These are phyloP conservation scores for Pongo pygmaeus DNA, from an alignment of 2,113 vertebrate species.

Conservation along the genomic window DNA sequence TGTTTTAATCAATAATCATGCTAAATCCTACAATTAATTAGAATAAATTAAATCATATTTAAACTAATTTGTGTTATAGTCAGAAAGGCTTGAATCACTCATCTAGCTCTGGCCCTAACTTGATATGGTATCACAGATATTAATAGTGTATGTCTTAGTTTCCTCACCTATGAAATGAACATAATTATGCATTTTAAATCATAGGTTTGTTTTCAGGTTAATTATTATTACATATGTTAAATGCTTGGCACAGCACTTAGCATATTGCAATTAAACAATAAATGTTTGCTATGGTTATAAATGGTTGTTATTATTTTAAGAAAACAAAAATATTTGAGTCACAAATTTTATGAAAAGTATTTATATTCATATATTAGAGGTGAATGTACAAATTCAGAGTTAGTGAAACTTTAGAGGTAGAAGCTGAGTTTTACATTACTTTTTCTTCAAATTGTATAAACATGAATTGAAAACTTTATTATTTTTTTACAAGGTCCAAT, in stretches of 20 bases:
- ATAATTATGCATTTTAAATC: not conserved
- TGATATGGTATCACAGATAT: not conserved
- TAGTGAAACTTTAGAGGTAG: not conserved
- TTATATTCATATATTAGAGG: not conserved
- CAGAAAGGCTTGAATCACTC: not conserved
- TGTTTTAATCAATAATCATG: not conserved
- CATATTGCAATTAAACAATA: not conserved
- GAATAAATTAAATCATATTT: slow-evolving; percentile 13
- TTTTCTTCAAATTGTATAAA: not conserved
- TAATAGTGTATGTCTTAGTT: not conserved
- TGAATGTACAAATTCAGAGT: not conserved
- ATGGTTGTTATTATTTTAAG: not conserved
- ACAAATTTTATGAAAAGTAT: not conserved
- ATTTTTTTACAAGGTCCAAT: not conserved
- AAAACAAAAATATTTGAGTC: not conserved
- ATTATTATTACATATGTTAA: not conserved
- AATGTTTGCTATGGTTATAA: not conserved
- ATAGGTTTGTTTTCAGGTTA: not conserved
- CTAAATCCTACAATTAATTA: not conserved
- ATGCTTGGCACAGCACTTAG: not conserved
- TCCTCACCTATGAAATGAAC: not conserved
- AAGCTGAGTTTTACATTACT: not conserved
- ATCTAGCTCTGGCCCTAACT: not conserved
- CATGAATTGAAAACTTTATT: not conserved
- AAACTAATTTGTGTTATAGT: not conserved